Conservation (phyloP, 2,888 invertebrate genomes). For the Romanomermis culicivorax region DNA sequence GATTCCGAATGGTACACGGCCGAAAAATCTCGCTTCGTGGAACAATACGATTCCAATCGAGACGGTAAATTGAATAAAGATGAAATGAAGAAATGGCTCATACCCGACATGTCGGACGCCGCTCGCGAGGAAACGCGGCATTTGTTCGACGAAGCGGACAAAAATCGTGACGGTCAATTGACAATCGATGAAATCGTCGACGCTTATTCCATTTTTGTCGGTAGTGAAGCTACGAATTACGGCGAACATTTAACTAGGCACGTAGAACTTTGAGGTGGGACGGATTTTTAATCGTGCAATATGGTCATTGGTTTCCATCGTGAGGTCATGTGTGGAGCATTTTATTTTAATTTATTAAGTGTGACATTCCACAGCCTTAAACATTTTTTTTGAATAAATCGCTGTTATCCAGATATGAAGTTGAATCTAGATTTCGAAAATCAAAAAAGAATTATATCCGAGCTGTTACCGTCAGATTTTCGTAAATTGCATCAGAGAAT, state of each 20-base stretch:
- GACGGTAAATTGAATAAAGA: slow-evolving; percentile 55
- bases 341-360: too few relatives aligned
- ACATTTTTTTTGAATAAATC: too few relatives aligned
- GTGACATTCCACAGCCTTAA: too few relatives aligned
- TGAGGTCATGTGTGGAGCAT: too few relatives aligned
- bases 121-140: slow-evolving; percentile 74
- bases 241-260: slow-evolving; percentile 56
- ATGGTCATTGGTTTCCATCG: too few relatives aligned
- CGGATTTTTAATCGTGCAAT: too few relatives aligned
- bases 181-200: slow-evolving; percentile 56
- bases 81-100: slow-evolving; percentile 69
- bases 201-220: slow-evolving; percentile 70
- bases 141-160: slow-evolving; percentile 40
- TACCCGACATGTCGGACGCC: slow-evolving; percentile 61
- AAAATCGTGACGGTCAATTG: slow-evolving; percentile 43
- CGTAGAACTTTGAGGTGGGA: slow-evolving; percentile 9
- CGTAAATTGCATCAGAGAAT: too few relatives aligned
- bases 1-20: slow-evolving; percentile 14
- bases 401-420: too few relatives aligned
- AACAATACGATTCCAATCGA: slow-evolving; percentile 56
- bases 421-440: too few relatives aligned
- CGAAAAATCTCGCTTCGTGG: slow-evolving; percentile 45
- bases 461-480: too few relatives aligned
- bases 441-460: too few relatives aligned
- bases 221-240: slow-evolving; percentile 71